These are phyloP conservation scores for Aplodontia rufa DNA, from an alignment of 2,113 vertebrate genomes.

Conservation along the genomic window DNA sequence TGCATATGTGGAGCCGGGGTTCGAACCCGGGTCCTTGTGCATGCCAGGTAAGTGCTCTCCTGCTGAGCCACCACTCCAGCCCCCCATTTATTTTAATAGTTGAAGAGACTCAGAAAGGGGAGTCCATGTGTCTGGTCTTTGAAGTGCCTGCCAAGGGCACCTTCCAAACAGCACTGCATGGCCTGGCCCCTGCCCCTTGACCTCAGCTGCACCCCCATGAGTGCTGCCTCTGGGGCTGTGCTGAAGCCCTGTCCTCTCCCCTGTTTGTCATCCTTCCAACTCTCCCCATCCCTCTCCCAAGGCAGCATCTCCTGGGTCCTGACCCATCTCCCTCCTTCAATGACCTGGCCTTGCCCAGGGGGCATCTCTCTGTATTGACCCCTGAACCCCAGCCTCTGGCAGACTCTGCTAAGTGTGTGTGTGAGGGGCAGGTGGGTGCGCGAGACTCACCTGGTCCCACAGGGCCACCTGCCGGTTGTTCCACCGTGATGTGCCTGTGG, in stretches of 20 bases:
- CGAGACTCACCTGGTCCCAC: slow-evolving; percentile 91
- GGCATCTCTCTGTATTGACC: background rate
- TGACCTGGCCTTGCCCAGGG: background rate
- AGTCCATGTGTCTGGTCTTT: background rate
- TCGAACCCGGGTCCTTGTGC: no score
- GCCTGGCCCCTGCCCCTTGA: background rate
- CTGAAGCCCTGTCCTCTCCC: background rate
- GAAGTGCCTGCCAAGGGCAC: background rate
- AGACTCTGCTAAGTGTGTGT: background rate
- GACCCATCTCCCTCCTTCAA: background rate
- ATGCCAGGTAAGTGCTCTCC: no score
- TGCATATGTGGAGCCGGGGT: no score
- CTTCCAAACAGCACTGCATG: background rate
- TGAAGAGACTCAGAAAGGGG: background rate
- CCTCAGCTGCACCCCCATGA: no score
- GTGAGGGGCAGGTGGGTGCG: background rate
- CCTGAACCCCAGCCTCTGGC: background rate
- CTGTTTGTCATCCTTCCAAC: no score
- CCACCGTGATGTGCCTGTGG: slow-evolving; percentile 91
- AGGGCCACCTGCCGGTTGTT: slow-evolving; percentile 93
- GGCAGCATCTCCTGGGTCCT: no score
- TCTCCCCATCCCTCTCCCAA: no score
- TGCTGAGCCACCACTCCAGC: no score
- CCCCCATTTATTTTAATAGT: background rate
- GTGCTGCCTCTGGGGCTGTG: background rate